Evolutionary conservation across 2,797 vertebrate genomes (phyloP).

Genomic region (Muscicapa comitata): DNA sequence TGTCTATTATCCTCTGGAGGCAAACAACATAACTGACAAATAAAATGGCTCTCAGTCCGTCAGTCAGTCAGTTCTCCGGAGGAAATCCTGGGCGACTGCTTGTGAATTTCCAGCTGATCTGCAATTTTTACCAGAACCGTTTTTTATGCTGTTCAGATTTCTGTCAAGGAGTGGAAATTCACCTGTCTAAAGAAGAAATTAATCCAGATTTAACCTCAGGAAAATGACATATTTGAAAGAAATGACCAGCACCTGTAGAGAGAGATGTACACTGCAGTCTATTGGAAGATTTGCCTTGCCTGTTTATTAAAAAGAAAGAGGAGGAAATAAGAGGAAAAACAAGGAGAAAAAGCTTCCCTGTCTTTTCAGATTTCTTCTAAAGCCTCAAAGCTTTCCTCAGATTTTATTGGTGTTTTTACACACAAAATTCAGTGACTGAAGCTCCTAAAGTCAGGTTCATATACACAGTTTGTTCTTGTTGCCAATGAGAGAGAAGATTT

Average conservation of each 20-base stretch:
- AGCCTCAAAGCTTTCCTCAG: conserved; percentile 15
- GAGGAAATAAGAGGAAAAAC: neutral
- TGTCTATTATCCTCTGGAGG: conserved; percentile 38
- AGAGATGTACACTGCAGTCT: neutral
- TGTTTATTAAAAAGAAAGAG: neutral
- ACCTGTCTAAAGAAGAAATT: conserved; percentile 1
- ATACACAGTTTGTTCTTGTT: conserved; percentile 3
- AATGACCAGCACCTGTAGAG: neutral
- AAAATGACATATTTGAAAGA: neutral
- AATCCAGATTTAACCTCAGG: neutral
- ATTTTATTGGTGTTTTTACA: conserved; percentile 41
- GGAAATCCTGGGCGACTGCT: conserved; percentile 1
- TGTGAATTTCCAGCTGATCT: conserved; percentile 14
- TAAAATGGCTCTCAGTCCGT: conserved; percentile 26
- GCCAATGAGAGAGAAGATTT: neutral
- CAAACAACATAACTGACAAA: conserved; percentile 49
- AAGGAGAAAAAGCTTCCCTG: neutral
- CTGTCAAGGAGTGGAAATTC: conserved; percentile 18
- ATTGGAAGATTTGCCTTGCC: neutral
- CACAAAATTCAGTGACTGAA: conserved; percentile 1
- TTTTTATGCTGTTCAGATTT: conserved; percentile 1
- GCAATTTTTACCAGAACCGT: neutral
- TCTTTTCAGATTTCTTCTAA: conserved; percentile 39
- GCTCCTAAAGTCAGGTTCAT: neutral
- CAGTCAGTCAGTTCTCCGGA: neutral